Conservation (phyloP, 2,888 invertebrate genomes). For the Ptilodon capucinus region DNA sequence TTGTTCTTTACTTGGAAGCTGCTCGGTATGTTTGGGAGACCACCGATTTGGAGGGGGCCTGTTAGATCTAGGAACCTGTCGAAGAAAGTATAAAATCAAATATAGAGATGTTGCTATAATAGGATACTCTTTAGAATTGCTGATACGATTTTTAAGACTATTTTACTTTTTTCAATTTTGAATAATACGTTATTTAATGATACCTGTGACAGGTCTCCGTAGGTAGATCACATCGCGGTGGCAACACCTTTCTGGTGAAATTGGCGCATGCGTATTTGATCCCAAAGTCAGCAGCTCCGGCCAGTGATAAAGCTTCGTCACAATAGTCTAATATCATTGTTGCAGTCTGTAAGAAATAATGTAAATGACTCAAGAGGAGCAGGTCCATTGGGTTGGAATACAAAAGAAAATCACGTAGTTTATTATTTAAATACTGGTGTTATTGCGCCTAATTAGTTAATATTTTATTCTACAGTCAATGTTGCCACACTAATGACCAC, state of each 20-base stretch:
- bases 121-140: too few species aligned
- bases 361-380: not conserved
- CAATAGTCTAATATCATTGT: constrained; percentile 93
- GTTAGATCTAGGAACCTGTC: constrained; percentile 94
- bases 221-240: constrained; percentile 87
- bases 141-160: too few species aligned
- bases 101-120: too few species aligned
- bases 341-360: constrained; percentile 83
- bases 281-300: constrained; percentile 87
- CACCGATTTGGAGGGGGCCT: constrained; percentile 95
- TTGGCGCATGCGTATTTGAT: constrained; percentile 92
- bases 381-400: too few species aligned
- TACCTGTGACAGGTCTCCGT: constrained; percentile 89
- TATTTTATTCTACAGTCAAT: too few species aligned
- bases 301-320: constrained; percentile 91
- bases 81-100: not conserved
- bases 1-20: constrained; percentile 90
- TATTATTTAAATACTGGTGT: too few species aligned
- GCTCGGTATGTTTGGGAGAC: constrained; percentile 91
- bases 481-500: too few species aligned
- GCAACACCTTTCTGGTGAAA: constrained; percentile 87
- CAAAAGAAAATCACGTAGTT: too few species aligned
- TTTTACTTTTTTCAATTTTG: too few species aligned
- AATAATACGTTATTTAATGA: too few species aligned
- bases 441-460: too few species aligned